Evolutionary conservation across 2,797 vertebrate species (phyloP).

Genomic region (Semaprochilodus insignis): DNA sequence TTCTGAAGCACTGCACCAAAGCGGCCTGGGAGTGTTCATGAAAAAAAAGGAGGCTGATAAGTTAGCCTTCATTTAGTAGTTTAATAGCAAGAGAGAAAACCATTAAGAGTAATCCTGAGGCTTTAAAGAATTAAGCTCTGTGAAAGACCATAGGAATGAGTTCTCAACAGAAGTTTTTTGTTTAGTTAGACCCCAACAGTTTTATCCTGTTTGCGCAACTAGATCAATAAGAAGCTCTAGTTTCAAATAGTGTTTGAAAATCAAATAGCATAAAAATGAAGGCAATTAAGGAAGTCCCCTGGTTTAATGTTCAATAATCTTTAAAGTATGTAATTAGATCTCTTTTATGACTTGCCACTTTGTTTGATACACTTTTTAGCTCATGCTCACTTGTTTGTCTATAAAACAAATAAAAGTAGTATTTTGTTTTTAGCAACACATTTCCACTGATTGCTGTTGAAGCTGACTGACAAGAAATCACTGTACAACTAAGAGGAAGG

Average conservation of each 20-base stretch:
- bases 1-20: not conserved
- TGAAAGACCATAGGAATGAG: not conserved
- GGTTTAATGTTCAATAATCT: not conserved
- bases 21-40: not conserved
- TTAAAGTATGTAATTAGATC: not conserved
- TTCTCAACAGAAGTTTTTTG: not conserved
- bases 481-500: no score
- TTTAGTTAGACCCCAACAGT: not conserved
- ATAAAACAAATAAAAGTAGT: no score
- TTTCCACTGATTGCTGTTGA: no score
- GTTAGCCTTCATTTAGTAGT: slow-evolving; percentile 14
- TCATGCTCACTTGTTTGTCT: no score
- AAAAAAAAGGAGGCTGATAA: slow-evolving; percentile 33
- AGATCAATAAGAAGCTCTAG: not conserved
- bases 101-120: slow-evolving; percentile 23
- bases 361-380: no score
- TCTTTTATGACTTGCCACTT: not conserved
- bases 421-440: no score
- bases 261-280: not conserved
- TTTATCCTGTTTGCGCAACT: not conserved
- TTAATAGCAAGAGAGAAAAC: slow-evolving; percentile 15
- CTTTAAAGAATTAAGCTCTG: not conserved
- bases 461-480: no score
- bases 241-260: not conserved
- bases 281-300: not conserved